These are phyloP conservation scores for Carassius auratus DNA, from an alignment of 2,113 vertebrate genomes.

Conservation along the genomic window DNA sequence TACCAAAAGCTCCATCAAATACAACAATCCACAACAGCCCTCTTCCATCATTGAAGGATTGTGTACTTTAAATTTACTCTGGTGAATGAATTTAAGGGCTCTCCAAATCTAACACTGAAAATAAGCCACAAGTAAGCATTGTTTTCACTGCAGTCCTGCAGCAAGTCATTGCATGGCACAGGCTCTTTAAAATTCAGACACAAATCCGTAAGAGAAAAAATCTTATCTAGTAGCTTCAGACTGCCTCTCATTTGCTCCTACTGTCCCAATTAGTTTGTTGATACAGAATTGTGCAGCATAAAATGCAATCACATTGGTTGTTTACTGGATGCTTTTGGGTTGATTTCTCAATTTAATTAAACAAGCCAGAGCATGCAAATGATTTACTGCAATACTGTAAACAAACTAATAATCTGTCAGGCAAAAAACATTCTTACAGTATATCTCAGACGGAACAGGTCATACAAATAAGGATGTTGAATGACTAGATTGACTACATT, in stretches of 20 bases:
- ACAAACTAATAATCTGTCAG: neutral
- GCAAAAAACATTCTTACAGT: no score
- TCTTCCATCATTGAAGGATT: neutral
- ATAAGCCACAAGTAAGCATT: slow-evolving; percentile 39
- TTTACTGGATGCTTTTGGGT: neutral
- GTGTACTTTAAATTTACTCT: neutral
- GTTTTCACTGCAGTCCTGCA: neutral
- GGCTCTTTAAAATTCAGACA: neutral
- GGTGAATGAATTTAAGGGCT: slow-evolving; percentile 8
- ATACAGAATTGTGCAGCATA: neutral
- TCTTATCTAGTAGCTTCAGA: slow-evolving; percentile 25
- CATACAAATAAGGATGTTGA: neutral
- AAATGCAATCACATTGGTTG: neutral
- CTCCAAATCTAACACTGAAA: slow-evolving; percentile 39
- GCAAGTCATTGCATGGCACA: neutral
- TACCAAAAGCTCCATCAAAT: neutral
- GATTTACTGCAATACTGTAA: neutral
- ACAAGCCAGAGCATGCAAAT: neutral
- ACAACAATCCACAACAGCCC: neutral
- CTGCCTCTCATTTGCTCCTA: neutral
- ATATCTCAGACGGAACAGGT: neutral
- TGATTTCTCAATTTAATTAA: slow-evolving; percentile 3
- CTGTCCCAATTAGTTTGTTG: neutral
- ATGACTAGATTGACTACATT: neutral
- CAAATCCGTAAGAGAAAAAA: neutral